Percentiles rank a stretch among this genome's conserved stretches.
phyloP scores from a whole-genome alignment of 2,797 vertebrate genomes.

The Poecile montanus region DNA sequence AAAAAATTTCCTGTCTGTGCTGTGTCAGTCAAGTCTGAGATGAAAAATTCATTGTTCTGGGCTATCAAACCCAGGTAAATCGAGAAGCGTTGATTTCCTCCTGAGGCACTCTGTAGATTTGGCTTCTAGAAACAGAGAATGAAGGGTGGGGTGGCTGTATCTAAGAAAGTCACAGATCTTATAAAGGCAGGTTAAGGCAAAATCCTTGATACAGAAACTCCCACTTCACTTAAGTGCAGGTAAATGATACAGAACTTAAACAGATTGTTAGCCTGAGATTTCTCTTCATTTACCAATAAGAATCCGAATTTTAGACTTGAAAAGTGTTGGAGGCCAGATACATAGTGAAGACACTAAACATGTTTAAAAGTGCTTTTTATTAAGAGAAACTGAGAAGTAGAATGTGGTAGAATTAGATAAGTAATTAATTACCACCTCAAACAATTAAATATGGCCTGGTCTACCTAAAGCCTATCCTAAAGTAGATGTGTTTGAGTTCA shows the following conservation, averaged over 20 bases:
- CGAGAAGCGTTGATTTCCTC: not conserved
- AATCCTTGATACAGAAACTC: not conserved
- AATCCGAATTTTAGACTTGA: not conserved
- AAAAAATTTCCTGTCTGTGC: not conserved
- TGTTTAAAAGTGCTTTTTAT: not conserved
- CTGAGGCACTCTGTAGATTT: not conserved
- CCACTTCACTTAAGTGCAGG: not conserved
- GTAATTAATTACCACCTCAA: not conserved
- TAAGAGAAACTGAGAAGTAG: not conserved
- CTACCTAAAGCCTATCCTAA: not conserved
- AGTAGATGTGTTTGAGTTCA: not conserved
- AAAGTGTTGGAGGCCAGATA: not conserved
- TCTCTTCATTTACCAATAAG: not conserved
- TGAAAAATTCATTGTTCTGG: not conserved
- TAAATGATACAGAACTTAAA: not conserved
- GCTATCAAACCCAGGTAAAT: not conserved
- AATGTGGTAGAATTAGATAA: not conserved
- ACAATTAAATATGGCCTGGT: not conserved
- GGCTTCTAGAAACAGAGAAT: not conserved
- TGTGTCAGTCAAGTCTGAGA: not conserved
- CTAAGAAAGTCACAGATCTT: not conserved
- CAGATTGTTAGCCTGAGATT: not conserved
- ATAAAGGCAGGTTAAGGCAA: not conserved
- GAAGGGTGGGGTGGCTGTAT: not conserved
- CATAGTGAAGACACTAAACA: not conserved